Evolutionary conservation across 2,797 vertebrate species (phyloP).

Genomic region (Poeciliopsis presidionis): DNA sequence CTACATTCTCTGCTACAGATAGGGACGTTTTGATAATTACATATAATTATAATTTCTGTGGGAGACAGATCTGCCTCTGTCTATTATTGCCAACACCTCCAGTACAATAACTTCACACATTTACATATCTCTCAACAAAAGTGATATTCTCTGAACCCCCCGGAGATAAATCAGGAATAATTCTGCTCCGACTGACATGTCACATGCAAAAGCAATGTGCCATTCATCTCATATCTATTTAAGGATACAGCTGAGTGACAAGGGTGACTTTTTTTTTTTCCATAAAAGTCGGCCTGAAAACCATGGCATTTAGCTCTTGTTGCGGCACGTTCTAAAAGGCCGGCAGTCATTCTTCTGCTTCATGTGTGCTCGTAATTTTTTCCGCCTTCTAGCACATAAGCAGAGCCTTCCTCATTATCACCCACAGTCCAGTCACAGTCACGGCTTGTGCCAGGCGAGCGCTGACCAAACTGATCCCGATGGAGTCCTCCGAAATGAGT

Average conservation of each 20-base stretch:
- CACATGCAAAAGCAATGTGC: slow-evolving; percentile 56
- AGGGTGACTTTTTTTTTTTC: slow-evolving; percentile 52
- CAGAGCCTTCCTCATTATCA: slow-evolving; percentile 63
- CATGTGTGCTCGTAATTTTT: slow-evolving; percentile 66
- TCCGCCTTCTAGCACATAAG: slow-evolving; percentile 62
- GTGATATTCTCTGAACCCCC: slow-evolving; percentile 76
- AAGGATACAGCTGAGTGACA: slow-evolving; percentile 56
- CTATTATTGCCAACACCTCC: slow-evolving; percentile 80
- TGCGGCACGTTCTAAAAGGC: slow-evolving; percentile 37
- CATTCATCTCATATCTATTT: slow-evolving; percentile 64
- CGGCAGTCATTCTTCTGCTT: slow-evolving; percentile 40
- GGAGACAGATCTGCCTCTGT: slow-evolving; percentile 81
- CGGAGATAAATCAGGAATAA: slow-evolving; percentile 69
- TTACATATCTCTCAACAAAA: slow-evolving; percentile 82
- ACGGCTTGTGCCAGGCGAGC: slow-evolving; percentile 56
- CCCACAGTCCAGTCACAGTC: slow-evolving; percentile 58
- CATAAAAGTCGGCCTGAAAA: slow-evolving; percentile 45
- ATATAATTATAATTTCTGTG: slow-evolving; percentile 82
- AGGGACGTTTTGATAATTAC: slow-evolving; percentile 80
- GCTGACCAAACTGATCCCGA: slow-evolving; percentile 42
- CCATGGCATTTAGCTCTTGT: slow-evolving; percentile 42
- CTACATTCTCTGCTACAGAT: slow-evolving; percentile 77
- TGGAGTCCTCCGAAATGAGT: slow-evolving; percentile 11
- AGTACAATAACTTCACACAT: slow-evolving; percentile 78
- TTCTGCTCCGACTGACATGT: slow-evolving; percentile 67